Base-by-base conservation (phyloP, 2,888 invertebrate genomes). In the Rhingia rostrata region DNA sequence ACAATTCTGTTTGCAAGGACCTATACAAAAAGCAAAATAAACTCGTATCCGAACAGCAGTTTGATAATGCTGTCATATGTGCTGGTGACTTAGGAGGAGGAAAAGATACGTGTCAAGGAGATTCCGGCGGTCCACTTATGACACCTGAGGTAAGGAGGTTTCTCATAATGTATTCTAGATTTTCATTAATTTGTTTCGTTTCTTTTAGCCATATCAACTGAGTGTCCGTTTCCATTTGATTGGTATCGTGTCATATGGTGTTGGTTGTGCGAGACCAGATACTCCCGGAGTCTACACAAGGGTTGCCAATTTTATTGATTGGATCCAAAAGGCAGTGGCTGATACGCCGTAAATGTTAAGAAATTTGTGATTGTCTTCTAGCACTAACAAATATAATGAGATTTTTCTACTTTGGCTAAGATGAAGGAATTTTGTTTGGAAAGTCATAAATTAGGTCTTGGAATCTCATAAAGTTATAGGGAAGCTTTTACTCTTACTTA, bases 231-330 rank as follows among this genome's bases (percentile, higher is more conserved):
- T 94, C 95, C 0, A 75, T 85, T 89, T 93, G 86, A 92, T 94
- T 54, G 95, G 95, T 1, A 92, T 95, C 0, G 94, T 95, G 0
- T 94, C 94, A 0, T 95, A 94, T 88, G 95, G 94, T 1, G 93
- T 93, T 87, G 92, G 92, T 66, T 94, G 94, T 88, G 94, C 93
- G 0, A 93, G 93, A 87, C 91, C 92, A 10, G 93, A 93, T 1
- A 93, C 91, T 86, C 94, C 94, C 0, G 94, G 94, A 2, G 94
- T 94, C 7, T 95, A 95, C 88, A 93, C 94, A 0, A 91, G 93
- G 82, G 93, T 94, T 0, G 93, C 93, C 0, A 87, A 92, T 32
- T 94, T 93, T 88, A 87, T 93, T 0, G 93, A 93, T 86, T 95
- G 94, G 94, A 94, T 95, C 73, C 82, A 88, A 70, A 86, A 90